A percentile compares a stretch with the other conserved stretches of the same genome.
These are phyloP conservation scores for Thera britannica DNA, from an alignment of 2,888 invertebrate genomes.

Conservation along the genomic window DNA sequence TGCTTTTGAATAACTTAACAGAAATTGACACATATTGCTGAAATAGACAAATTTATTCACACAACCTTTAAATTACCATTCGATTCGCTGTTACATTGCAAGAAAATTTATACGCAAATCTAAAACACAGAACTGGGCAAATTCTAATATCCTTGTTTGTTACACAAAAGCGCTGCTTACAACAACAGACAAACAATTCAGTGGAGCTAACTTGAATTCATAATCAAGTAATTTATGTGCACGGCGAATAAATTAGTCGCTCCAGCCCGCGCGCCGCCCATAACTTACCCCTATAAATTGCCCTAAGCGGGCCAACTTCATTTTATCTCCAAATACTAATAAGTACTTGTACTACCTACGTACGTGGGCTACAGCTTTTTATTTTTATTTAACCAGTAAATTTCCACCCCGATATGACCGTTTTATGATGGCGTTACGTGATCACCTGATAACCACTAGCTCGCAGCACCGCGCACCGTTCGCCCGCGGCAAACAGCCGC, in stretches of 20 bases:
- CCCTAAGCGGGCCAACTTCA: constrained; percentile 84
- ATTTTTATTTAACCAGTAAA: constrained; percentile 68
- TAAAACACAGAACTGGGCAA: constrained; percentile 64
- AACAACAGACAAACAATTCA: constrained; percentile 82
- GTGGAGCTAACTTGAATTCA: constrained; percentile 83
- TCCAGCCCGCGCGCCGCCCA: constrained; percentile 81
- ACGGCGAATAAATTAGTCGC: constrained; percentile 85
- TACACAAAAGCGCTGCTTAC: constrained; percentile 78
- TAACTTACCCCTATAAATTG: constrained; percentile 85
- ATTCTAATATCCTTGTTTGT: constrained; percentile 78
- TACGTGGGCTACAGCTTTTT: constrained; percentile 64
- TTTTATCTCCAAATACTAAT: constrained; percentile 84
- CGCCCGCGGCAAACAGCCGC: constrained; percentile 49
- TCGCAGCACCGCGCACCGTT: constrained; percentile 25
- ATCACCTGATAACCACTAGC: constrained; percentile 61
- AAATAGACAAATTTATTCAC: constrained; percentile 38
- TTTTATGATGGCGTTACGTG: constrained; percentile 75
- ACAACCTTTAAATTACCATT: constrained; percentile 40
- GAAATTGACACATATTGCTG: constrained; percentile 33
- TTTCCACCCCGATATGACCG: constrained; percentile 69
- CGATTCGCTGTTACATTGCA: constrained; percentile 40
- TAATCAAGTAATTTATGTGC: constrained; percentile 86
- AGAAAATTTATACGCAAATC: constrained; percentile 55
- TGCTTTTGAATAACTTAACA: constrained; percentile 23
- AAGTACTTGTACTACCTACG: constrained; percentile 76